phyloP scores from a whole-genome alignment of 1,140 invertebrate genomes.

The Pseudomyrmex gracilis region DNA sequence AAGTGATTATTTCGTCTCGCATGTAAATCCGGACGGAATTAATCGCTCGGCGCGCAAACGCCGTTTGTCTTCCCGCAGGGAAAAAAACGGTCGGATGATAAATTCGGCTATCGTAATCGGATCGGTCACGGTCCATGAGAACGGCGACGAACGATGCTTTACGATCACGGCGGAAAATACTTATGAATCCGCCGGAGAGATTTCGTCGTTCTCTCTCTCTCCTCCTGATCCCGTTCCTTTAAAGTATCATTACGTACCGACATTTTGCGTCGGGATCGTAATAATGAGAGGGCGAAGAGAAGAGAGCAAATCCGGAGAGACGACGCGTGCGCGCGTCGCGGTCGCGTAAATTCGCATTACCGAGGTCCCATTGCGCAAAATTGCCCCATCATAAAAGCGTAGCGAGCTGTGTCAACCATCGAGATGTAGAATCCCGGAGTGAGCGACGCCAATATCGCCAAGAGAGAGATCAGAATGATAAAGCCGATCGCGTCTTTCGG shows the following conservation, averaged over 20 bases:
- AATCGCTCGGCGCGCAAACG: slow-evolving; percentile 44
- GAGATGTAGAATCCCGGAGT: slow-evolving; percentile 69
- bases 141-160: slow-evolving; percentile 30
- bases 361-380: slow-evolving; percentile 70
- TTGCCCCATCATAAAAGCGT: slow-evolving; percentile 65
- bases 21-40: slow-evolving; percentile 62
- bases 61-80: slow-evolving; percentile 43
- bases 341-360: slow-evolving; percentile 71
- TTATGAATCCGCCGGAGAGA: slow-evolving; percentile 60
- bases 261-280: slow-evolving; percentile 54
- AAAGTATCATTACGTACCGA: slow-evolving; percentile 63
- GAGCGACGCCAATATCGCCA: slow-evolving; percentile 55
- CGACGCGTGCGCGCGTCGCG: slow-evolving; percentile 12
- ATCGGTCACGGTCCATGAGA: slow-evolving; percentile 60
- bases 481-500: slow-evolving; percentile 49
- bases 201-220: slow-evolving; percentile 1
- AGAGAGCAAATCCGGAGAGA: slow-evolving; percentile 28
- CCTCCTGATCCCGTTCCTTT: slow-evolving; percentile 12
- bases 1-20: slow-evolving; percentile 68
- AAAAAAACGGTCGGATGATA: slow-evolving; percentile 43
- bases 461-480: slow-evolving; percentile 63
- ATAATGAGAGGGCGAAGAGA: slow-evolving; percentile 55
- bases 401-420: slow-evolving; percentile 70
- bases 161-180: slow-evolving; percentile 41
- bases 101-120: slow-evolving; percentile 62